A percentile compares a stretch with the other conserved stretches of the same genome.
Conservation (phyloP, 2,888 invertebrate species). For the Chorisops tibialis region DNA sequence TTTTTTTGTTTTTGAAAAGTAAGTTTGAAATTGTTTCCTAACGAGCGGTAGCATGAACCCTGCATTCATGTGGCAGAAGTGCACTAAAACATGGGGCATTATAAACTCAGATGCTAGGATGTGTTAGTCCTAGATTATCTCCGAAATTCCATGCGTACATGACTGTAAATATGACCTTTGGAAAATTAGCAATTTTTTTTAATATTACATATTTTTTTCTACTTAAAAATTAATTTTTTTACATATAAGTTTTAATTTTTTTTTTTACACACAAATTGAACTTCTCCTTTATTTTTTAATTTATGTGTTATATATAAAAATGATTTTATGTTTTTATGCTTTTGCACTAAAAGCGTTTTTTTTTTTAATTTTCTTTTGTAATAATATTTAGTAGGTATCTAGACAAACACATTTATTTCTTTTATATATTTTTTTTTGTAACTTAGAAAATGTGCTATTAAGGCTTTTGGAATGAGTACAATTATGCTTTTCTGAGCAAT, state of each 20-base stretch:
- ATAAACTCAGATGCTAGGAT: too few species aligned
- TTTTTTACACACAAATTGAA: neutral
- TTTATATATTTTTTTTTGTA: neutral
- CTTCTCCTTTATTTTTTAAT: neutral
- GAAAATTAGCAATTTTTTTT: neutral
- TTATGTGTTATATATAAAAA: neutral
- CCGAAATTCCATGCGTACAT: too few species aligned
- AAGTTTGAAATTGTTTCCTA: too few species aligned
- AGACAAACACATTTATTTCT: neutral
- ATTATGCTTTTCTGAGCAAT: neutral
- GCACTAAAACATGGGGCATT: too few species aligned
- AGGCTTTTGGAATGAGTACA: neutral
- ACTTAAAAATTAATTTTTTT: neutral
- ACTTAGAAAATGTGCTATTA: neutral
- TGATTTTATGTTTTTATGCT: neutral
- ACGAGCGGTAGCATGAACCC: too few species aligned
- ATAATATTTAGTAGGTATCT: neutral
- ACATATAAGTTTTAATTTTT: neutral
- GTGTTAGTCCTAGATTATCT: too few species aligned
- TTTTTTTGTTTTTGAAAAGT: too few species aligned
- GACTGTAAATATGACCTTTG: too few species aligned
- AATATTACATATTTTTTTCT: too few species aligned
- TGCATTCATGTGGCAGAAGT: too few species aligned
- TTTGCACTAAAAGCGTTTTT: neutral
- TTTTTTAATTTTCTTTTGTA: neutral